Conservation (phyloP, 2,888 invertebrate species). For the Schizotus pectinicornis region DNA sequence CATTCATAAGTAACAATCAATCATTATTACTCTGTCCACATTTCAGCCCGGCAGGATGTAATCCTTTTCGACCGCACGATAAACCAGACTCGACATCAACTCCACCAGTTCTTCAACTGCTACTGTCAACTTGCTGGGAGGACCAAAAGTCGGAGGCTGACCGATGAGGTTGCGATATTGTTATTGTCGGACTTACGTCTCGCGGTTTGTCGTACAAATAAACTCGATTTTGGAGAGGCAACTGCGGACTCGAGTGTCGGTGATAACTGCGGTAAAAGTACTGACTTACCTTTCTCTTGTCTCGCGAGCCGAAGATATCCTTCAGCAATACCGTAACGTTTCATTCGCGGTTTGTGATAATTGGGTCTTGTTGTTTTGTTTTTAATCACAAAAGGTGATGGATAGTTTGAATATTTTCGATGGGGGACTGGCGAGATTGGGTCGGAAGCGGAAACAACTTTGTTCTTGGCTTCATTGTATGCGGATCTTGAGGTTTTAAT, state of each 20-base stretch:
- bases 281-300: slow-evolving; percentile 19
- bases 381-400: not conserved
- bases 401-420: not conserved
- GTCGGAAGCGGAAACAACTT: slow-evolving; percentile 2
- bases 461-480: not conserved
- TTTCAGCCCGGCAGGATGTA: too few relatives aligned
- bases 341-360: slow-evolving; percentile 1
- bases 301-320: slow-evolving; percentile 8
- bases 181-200: slow-evolving; percentile 6
- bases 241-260: slow-evolving; percentile 1
- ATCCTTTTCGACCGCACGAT: too few relatives aligned
- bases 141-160: too few relatives aligned
- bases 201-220: slow-evolving; percentile 3
- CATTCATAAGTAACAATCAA: too few relatives aligned
- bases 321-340: slow-evolving; percentile 15
- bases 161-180: not conserved
- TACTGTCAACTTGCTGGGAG: too few relatives aligned
- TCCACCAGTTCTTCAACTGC: too few relatives aligned
- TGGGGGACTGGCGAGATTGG: not conserved
- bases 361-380: slow-evolving; percentile 5
- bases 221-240: slow-evolving; percentile 1
- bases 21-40: too few relatives aligned
- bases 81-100: too few relatives aligned
- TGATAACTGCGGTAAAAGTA: slow-evolving; percentile 20
- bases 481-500: not conserved